Conservation (phyloP, 2,797 vertebrate genomes). For the Poecile montanus region DNA sequence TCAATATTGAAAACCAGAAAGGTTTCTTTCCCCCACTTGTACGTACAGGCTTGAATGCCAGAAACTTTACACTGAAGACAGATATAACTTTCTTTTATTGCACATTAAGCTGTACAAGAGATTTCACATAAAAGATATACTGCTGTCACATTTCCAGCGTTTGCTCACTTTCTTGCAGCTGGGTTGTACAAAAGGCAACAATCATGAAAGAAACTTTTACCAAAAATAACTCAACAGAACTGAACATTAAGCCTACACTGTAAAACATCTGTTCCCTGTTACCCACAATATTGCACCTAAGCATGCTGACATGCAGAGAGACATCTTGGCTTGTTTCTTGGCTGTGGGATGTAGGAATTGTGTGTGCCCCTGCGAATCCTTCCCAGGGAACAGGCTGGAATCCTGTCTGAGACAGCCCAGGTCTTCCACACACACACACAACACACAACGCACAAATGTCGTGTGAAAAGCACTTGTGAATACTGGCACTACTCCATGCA, state of each 20-base stretch:
- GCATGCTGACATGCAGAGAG: constrained; percentile 81
- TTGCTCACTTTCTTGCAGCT: constrained; percentile 79
- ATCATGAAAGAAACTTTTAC: constrained; percentile 78
- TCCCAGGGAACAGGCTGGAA: constrained; percentile 27
- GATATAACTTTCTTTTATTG: constrained; percentile 86
- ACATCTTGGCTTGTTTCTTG: constrained; percentile 71
- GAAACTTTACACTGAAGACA: constrained; percentile 86
- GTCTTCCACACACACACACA: constrained; percentile 51
- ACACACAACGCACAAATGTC: constrained; percentile 68
- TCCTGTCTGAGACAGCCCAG: constrained; percentile 59
- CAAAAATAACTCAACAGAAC: constrained; percentile 69
- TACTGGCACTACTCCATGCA: constrained; percentile 76
- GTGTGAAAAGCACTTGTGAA: constrained; percentile 76
- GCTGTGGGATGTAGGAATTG: constrained; percentile 62
- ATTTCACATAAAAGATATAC: constrained; percentile 83
- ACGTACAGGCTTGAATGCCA: constrained; percentile 75
- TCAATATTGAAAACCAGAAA: constrained; percentile 66
- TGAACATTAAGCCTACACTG: constrained; percentile 77
- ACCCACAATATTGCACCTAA: constrained; percentile 79
- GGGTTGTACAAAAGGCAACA: constrained; percentile 82
- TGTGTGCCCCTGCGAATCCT: constrained; percentile 60
- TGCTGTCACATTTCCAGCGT: constrained; percentile 80
- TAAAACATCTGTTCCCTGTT: constrained; percentile 77
- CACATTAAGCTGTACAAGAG: constrained; percentile 87
- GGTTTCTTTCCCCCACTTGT: constrained; percentile 68